phyloP scores from a whole-genome alignment of 2,888 invertebrate species.

The Agelastica alni region DNA sequence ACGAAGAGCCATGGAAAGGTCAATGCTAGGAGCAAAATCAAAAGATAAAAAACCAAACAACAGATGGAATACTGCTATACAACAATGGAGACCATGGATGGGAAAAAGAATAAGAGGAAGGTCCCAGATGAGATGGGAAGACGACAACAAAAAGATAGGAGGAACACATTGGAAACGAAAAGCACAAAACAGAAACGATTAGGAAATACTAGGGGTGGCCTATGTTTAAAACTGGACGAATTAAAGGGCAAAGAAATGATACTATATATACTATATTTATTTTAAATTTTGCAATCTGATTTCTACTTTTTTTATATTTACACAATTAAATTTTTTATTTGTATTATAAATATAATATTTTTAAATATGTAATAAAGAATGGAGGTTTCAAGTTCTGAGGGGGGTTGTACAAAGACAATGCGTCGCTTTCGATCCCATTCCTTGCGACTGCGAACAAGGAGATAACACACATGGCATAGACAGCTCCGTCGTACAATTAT shows the following conservation, averaged over 20 bases:
- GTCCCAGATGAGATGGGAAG: background rate
- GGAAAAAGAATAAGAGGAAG: background rate
- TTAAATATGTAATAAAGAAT: no score
- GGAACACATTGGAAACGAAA: background rate
- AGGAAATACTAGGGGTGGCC: background rate
- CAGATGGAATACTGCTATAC: no score
- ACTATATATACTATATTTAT: no score
- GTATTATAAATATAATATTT: no score
- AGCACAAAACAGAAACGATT: background rate
- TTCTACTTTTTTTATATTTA: no score
- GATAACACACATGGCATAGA: slow-evolving; percentile 35
- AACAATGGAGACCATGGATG: no score
- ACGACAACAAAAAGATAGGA: background rate
- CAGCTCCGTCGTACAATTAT: slow-evolving; percentile 35
- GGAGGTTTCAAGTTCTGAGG: background rate
- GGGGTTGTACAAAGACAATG: slow-evolving; percentile 11
- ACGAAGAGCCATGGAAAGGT: no score
- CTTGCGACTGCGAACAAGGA: slow-evolving; percentile 29
- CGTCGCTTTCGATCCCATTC: slow-evolving; percentile 14
- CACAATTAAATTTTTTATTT: no score
- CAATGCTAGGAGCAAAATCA: no score
- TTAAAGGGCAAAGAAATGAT: no score
- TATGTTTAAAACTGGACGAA: background rate
- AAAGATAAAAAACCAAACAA: no score
- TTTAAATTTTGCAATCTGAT: no score